Base-by-base conservation (phyloP, 1,140 invertebrate genomes). In the Drosophila biarmipes region DNA sequence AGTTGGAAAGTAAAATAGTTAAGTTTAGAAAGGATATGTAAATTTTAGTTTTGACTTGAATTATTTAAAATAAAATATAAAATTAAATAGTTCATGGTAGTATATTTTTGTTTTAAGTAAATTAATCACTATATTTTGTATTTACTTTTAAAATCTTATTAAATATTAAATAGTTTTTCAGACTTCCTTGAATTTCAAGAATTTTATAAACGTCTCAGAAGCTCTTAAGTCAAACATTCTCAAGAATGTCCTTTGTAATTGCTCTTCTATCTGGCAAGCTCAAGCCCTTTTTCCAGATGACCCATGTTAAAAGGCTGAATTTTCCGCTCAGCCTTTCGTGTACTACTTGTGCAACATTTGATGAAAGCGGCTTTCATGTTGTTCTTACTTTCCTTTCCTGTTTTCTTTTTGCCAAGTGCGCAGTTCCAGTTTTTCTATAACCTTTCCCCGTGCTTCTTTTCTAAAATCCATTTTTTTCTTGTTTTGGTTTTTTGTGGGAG, bases 341-440 rank as follows among this genome's bases (percentile, higher is more conserved):
- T 38, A n/a, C 29, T 24, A 49, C 35, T 63, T 63, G 45, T 42
- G 45, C 45, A 64, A 64, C 64, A 69, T 71, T 71, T 56, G 49
- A 71, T 34, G 42, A 69, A 71, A 71, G 67, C 42, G 10, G 19
- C 49, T 31, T 61, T 59, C 37, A 80, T 31, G 54, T 58, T 38
- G 21, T 49, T 57, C 34, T 72, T 55, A 51, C 35, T 27, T 63
- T 54, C 57, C 43, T 63, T 55, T 73, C 45, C 27, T 15, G 35
- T 46, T 73, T 73, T 73, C 6, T 52, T 54, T 46, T 55, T 45
- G 69, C 43, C 61, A 78, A 78, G 61, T 75, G 55, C 69, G 73
- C 81, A 87, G 55, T 86, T 71, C 34, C 66, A 46, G 35, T 71
- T 69, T 68, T 27, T 27, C 27, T 48, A 34, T 27, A 68, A 55